These are phyloP conservation scores for Loxodonta africana DNA, from an alignment of 2,113 vertebrate species.

Conservation along the genomic window DNA sequence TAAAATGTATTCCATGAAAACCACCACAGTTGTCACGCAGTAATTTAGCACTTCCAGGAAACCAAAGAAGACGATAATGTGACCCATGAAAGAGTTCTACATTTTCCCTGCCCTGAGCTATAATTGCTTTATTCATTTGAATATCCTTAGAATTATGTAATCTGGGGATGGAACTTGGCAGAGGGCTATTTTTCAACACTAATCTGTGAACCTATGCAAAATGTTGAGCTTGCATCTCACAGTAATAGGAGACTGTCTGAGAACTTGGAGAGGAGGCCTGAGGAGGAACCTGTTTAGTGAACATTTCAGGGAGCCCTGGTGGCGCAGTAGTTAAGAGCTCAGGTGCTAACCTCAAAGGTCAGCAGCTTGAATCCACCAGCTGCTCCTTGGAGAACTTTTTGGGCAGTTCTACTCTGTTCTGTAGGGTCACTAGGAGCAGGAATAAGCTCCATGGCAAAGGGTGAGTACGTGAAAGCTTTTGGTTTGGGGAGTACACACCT, in stretches of 20 bases:
- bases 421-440: too few relatives aligned
- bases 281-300: background rate
- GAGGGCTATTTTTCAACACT: conserved; percentile 11
- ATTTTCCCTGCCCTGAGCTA: background rate
- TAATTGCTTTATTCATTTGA: conserved; percentile 33
- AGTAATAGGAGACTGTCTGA: background rate
- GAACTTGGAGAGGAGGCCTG: background rate
- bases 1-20: conserved; percentile 55
- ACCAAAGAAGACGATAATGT: conserved; percentile 36
- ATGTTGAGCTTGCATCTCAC: background rate
- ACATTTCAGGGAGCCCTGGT: background rate
- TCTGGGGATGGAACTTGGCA: background rate
- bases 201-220: conserved; percentile 17
- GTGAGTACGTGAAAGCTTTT: background rate
- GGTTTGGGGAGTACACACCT: background rate
- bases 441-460: too few relatives aligned
- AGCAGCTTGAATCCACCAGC: too few relatives aligned
- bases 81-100: background rate
- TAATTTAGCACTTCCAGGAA: conserved; percentile 50
- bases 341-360: too few relatives aligned
- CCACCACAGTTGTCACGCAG: background rate
- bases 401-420: too few relatives aligned
- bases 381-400: too few relatives aligned
- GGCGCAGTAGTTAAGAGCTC: too few relatives aligned
- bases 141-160: conserved; percentile 13